These are phyloP conservation scores for Nycticorax nycticorax DNA, from an alignment of 2,113 vertebrate genomes.

Conservation along the genomic window DNA sequence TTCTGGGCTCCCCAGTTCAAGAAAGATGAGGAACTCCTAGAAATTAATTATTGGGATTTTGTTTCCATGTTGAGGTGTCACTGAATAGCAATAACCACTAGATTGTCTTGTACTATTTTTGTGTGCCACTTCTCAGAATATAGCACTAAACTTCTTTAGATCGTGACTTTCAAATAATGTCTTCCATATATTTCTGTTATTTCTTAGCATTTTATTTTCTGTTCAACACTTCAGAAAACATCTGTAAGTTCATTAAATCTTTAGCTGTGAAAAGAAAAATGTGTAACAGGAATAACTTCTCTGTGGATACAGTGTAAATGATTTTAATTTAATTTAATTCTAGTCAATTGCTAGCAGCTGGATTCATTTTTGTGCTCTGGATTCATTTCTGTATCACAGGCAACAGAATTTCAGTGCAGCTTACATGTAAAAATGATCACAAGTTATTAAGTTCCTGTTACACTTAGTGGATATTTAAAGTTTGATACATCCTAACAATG, in stretches of 20 bases:
- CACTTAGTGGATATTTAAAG: neutral
- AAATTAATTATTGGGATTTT: neutral
- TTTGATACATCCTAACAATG: neutral
- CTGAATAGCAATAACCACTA: neutral
- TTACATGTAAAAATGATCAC: neutral
- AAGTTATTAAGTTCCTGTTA: neutral
- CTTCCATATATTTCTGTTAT: neutral
- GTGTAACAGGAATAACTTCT: neutral
- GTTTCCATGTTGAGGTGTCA: neutral
- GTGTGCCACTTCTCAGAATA: neutral
- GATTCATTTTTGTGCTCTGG: neutral
- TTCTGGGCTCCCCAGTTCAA: no score
- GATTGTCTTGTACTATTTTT: neutral
- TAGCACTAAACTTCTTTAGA: neutral
- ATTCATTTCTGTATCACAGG: neutral
- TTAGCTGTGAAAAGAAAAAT: neutral
- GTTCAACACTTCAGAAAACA: neutral
- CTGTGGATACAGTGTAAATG: neutral
- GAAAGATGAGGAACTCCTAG: no score
- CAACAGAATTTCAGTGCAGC: neutral
- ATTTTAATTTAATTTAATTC: neutral
- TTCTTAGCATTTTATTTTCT: neutral
- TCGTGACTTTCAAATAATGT: neutral
- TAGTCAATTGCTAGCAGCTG: neutral
- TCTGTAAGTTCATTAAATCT: neutral